Conservation (phyloP, 2,888 invertebrate species). For the Acleris literana region DNA sequence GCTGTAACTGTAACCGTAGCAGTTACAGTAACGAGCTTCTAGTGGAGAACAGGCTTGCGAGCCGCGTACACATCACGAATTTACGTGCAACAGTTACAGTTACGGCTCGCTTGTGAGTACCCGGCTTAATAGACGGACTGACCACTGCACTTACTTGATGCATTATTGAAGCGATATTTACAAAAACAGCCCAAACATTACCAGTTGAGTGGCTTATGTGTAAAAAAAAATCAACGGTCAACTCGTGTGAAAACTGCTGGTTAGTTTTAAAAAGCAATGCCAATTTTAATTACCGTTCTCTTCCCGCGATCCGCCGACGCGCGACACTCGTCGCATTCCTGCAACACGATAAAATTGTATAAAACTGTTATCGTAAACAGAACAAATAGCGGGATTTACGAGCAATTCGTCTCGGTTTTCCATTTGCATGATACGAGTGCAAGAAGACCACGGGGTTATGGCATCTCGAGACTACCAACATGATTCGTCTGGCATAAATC, state of each 20-base stretch:
- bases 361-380: constrained; percentile 80
- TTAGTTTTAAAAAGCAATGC: background rate
- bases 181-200: background rate
- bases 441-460: constrained; percentile 52
- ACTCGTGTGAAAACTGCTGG: background rate
- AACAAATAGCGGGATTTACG: constrained; percentile 79
- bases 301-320: constrained; percentile 41
- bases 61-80: too few species aligned
- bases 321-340: constrained; percentile 58
- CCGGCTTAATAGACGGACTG: too few species aligned
- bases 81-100: too few species aligned
- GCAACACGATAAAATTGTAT: constrained; percentile 71
- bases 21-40: too few species aligned
- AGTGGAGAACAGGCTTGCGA: too few species aligned
- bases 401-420: constrained; percentile 74
- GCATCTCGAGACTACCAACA: constrained; percentile 51
- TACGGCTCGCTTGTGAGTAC: too few species aligned
- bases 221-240: background rate
- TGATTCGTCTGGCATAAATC: constrained; percentile 47
- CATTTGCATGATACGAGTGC: constrained; percentile 74
- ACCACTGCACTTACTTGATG: too few species aligned
- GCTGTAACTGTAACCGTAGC: too few species aligned
- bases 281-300: background rate
- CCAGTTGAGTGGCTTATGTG: background rate
- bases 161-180: too few species aligned